These are phyloP conservation scores for Cryptoleucopteryx plumbea DNA, from an alignment of 2,113 vertebrate species.

Conservation along the genomic window DNA sequence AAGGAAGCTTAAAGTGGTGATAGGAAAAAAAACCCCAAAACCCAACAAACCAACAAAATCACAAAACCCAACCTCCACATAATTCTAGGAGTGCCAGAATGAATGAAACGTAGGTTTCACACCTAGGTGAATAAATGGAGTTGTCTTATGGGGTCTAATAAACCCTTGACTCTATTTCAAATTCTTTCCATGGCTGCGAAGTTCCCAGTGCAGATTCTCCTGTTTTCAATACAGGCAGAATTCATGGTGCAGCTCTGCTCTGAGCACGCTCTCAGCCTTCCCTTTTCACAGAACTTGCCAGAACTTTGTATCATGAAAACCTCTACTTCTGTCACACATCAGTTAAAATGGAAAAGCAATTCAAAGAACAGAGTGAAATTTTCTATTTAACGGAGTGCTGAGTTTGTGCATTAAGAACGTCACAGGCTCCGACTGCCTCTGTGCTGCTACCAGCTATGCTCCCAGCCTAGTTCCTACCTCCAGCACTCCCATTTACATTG, in stretches of 20 bases:
- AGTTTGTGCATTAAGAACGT: not conserved
- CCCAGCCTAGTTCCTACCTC: not conserved
- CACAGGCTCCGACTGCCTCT: not conserved
- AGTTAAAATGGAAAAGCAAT: not conserved
- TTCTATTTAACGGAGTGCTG: not conserved
- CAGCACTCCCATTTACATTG: not conserved
- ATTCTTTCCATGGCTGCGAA: not conserved
- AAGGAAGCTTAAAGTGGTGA: not conserved
- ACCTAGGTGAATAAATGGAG: not conserved
- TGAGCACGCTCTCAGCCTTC: not conserved
- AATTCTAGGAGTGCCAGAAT: not conserved
- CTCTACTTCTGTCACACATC: not conserved
- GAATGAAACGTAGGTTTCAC: not conserved
- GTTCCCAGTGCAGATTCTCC: not conserved
- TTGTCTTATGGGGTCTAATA: not conserved
- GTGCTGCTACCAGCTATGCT: not conserved
- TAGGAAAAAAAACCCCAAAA: not conserved
- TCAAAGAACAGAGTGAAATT: not conserved
- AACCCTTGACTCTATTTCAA: not conserved
- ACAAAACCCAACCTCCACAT: rapidly evolving
- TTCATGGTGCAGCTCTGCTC: not conserved
- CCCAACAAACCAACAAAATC: not conserved
- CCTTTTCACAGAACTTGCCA: not conserved
- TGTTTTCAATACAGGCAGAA: not conserved
- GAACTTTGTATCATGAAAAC: not conserved